Percentiles rank a stretch among this genome's conserved stretches.
phyloP scores from a whole-genome alignment of 2,797 vertebrate genomes.

The Tadarida brasiliensis region DNA sequence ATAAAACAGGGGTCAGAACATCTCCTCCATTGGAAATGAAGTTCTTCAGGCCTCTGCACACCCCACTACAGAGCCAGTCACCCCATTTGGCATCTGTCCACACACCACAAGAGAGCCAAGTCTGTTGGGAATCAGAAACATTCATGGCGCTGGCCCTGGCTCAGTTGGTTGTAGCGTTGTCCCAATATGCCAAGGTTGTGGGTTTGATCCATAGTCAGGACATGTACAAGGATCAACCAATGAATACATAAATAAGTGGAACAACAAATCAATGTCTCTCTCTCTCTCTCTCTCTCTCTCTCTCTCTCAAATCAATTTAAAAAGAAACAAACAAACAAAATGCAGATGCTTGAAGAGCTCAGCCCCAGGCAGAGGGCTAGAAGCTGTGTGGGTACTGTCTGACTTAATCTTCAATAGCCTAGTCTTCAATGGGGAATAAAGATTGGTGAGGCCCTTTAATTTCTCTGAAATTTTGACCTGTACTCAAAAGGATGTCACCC shows the following conservation, averaged over 20 bases:
- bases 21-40: background rate
- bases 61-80: background rate
- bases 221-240: no score
- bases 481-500: background rate
- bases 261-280: no score
- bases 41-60: background rate
- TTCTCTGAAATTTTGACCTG: constrained; percentile 17
- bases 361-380: background rate
- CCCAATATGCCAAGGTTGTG: no score
- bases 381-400: background rate
- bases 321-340: no score
- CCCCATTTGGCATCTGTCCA: background rate
- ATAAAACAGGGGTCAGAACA: background rate
- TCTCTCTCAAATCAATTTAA: no score
- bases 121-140: background rate
- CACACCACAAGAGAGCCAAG: background rate
- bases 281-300: no score
- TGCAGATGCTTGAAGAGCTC: background rate
- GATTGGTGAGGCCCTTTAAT: background rate
- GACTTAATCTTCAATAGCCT: background rate
- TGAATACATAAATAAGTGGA: no score
- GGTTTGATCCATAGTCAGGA: no score
- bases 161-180: no score
- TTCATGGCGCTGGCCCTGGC: background rate
- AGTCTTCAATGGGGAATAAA: background rate